Conservation (phyloP, 2,888 invertebrate genomes). For the Drosophila monieri region DNA sequence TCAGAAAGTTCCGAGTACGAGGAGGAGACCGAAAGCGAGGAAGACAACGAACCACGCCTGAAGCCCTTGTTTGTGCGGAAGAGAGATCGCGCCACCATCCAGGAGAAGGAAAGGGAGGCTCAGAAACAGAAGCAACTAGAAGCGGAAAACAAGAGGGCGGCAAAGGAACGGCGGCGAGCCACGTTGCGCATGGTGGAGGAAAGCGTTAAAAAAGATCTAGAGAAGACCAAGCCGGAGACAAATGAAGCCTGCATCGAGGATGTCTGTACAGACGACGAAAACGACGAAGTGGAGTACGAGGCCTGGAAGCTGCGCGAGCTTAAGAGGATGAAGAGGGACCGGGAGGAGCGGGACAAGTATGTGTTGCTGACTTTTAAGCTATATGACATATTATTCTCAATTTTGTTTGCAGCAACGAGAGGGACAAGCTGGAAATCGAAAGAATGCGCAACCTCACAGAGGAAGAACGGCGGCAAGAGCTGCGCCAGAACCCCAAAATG, state of each 20-base stretch:
- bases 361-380: constrained; percentile 78
- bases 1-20: constrained; percentile 93
- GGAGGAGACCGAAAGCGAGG: constrained; percentile 92
- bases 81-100: constrained; percentile 96
- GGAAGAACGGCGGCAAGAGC: constrained; percentile 96
- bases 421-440: constrained; percentile 94
- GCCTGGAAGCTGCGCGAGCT: constrained; percentile 99
- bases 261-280: constrained; percentile 97
- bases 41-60: constrained; percentile 95
- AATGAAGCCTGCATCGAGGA: constrained; percentile 92
- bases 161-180: constrained; percentile 94
- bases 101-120: constrained; percentile 96
- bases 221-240: constrained; percentile 87
- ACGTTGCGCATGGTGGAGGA: constrained; percentile 96
- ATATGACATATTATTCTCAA: neutral
- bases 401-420: constrained; percentile 88
- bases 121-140: constrained; percentile 93
- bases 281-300: constrained; percentile 98
- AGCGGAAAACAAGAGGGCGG: constrained; percentile 91
- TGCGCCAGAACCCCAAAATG: constrained; percentile 94
- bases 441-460: constrained; percentile 96
- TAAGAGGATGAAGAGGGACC: constrained; percentile 97
- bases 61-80: constrained; percentile 98
- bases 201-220: constrained; percentile 92
- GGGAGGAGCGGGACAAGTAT: constrained; percentile 96